Evolutionary conservation across 1,140 invertebrate genomes (phyloP).

Genomic region (Microplitis demolitor): DNA sequence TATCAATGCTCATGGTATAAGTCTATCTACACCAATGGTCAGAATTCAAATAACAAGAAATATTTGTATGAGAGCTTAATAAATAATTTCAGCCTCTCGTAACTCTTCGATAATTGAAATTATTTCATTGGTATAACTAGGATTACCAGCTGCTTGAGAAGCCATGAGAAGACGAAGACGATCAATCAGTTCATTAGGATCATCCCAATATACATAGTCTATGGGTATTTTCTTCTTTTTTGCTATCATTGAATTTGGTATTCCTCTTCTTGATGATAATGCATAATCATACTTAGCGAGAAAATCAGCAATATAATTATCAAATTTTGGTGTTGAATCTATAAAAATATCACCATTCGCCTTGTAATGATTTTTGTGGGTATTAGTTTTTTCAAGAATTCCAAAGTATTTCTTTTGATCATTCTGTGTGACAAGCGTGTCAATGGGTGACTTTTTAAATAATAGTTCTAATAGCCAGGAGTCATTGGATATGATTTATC

Average conservation of each 20-base stretch:
- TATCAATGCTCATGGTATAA: slow-evolving; percentile 19
- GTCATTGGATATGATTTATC: background rate
- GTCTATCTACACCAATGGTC: background rate
- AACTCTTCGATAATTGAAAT: slow-evolving; percentile 13
- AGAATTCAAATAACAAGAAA: background rate
- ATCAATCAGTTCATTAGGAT: slow-evolving; percentile 9
- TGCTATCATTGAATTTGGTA: background rate
- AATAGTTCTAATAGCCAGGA: background rate
- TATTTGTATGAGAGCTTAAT: background rate
- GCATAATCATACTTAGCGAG: background rate
- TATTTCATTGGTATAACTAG: slow-evolving; percentile 1
- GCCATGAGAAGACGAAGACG: background rate
- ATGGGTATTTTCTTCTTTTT: background rate
- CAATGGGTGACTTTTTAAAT: slow-evolving; percentile 4
- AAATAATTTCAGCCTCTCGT: slow-evolving; percentile 9
- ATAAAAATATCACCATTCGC: background rate
- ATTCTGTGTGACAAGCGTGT: background rate
- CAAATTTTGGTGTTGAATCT: background rate
- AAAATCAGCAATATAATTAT: background rate
- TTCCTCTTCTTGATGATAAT: background rate
- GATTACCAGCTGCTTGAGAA: slow-evolving; percentile 7
- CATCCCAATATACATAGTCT: slow-evolving; percentile 11
- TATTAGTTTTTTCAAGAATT: slow-evolving; percentile 8
- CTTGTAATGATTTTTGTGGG: slow-evolving; percentile 3
- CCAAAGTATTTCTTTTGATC: slow-evolving; percentile 1